These are phyloP conservation scores for Laticauda laticaudata DNA, from an alignment of 2,113 vertebrate genomes.

Conservation along the genomic window DNA sequence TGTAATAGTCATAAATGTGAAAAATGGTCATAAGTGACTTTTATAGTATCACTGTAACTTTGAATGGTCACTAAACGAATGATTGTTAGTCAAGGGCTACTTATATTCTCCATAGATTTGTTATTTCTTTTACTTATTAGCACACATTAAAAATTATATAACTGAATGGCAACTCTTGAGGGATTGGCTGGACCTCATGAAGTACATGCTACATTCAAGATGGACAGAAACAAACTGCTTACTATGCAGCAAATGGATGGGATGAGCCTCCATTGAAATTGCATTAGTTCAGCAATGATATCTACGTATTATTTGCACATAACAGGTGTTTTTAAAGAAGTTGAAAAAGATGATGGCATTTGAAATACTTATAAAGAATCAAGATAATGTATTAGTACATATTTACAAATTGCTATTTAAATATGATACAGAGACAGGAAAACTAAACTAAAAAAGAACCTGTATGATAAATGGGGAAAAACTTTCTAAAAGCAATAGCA, in stretches of 20 bases:
- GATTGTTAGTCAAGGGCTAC: neutral
- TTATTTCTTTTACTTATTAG: neutral
- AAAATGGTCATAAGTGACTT: neutral
- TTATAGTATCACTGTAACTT: neutral
- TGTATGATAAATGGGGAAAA: neutral
- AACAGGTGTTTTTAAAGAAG: neutral
- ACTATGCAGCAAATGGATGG: neutral
- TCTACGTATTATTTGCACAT: neutral
- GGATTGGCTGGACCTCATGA: neutral
- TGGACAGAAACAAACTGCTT: neutral
- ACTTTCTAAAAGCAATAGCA: neutral
- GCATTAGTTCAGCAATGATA: neutral
- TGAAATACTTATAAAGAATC: neutral
- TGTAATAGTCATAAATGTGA: neutral
- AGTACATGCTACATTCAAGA: neutral
- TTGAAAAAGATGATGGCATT: neutral
- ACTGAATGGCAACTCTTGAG: neutral
- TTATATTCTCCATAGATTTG: neutral
- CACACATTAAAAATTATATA: neutral
- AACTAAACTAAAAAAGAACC: neutral
- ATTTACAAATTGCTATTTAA: neutral
- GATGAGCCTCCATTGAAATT: neutral
- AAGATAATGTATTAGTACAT: neutral
- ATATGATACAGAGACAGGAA: neutral
- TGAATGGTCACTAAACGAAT: neutral